A percentile compares a stretch with the other conserved stretches of the same genome.
Conservation (phyloP, 2,797 vertebrate genomes). For the Meriones psammophilus region DNA sequence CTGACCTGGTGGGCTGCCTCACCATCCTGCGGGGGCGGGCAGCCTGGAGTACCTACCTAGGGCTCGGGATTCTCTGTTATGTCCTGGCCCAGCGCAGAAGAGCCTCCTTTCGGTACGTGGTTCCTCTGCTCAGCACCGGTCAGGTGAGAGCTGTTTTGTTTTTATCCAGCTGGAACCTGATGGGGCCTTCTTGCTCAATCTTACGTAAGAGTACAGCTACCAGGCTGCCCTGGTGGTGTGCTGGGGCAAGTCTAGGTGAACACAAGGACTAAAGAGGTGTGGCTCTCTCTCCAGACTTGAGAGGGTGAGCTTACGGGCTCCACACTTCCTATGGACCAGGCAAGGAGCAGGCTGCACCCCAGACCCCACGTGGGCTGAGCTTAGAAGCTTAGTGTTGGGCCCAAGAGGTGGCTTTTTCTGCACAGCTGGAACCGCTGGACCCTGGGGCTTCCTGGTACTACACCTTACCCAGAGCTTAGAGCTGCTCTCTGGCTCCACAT, state of each 20-base stretch:
- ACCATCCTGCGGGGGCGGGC: conserved; percentile 75
- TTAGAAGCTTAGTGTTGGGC: background rate
- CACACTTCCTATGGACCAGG: background rate
- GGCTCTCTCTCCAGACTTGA: background rate
- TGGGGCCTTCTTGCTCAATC: background rate
- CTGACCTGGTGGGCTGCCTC: conserved; percentile 79
- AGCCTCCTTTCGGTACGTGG: background rate
- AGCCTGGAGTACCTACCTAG: conserved; percentile 76
- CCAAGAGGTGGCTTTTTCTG: background rate
- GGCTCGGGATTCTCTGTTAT: conserved; percentile 84
- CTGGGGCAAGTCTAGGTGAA: background rate
- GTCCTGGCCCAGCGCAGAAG: conserved; percentile 54
- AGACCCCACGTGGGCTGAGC: background rate
- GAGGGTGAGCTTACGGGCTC: background rate
- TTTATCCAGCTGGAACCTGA: background rate
- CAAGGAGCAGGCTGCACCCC: background rate
- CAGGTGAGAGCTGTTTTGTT: conserved; percentile 49
- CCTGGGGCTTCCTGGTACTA: background rate
- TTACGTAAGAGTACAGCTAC: conserved; percentile 5
- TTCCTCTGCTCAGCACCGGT: background rate
- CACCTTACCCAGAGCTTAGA: background rate
- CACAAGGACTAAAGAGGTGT: too few relatives aligned
- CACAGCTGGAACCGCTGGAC: background rate
- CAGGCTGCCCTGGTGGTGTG: conserved; percentile 25
- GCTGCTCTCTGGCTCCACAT: background rate